Evolutionary conservation across 2,888 invertebrate species (phyloP).

Genomic region (Nomada ruficornis): DNA sequence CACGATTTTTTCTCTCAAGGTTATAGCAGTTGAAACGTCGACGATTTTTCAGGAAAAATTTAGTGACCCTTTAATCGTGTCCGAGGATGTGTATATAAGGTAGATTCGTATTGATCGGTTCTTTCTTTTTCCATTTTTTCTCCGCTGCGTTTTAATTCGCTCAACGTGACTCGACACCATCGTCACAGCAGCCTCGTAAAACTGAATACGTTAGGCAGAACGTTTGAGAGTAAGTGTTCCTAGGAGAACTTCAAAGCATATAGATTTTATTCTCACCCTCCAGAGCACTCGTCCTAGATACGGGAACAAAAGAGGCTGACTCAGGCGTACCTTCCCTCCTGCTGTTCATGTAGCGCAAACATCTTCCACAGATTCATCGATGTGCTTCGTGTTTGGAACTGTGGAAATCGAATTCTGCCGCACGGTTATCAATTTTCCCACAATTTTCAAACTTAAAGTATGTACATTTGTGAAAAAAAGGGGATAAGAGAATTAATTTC

Average conservation of each 20-base stretch:
- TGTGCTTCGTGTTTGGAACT: background rate
- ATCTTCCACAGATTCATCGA: conserved; percentile 17
- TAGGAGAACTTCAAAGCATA: conserved; percentile 31
- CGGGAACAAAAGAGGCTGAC: conserved; percentile 51
- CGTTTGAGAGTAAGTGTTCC: conserved; percentile 38
- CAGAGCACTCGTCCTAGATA: conserved; percentile 52
- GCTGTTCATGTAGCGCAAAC: conserved; percentile 16
- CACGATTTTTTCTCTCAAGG: too few relatives aligned
- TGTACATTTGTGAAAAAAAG: too few relatives aligned
- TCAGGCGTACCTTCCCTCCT: conserved; percentile 38
- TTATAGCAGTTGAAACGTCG: too few relatives aligned
- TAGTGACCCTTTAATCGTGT: too few relatives aligned
- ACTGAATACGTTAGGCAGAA: conserved; percentile 26
- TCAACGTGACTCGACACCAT: background rate
- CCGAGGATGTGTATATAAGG: too few relatives aligned
- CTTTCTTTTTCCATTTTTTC: background rate
- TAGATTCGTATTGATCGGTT: background rate
- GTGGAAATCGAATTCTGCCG: background rate
- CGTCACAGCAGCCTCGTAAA: conserved; percentile 5
- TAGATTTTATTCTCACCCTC: conserved; percentile 31
- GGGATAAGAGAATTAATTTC: background rate
- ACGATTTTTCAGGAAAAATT: too few relatives aligned
- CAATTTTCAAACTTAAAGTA: background rate
- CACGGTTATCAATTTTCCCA: background rate
- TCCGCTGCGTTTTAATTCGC: background rate